These are phyloP conservation scores for Megalopta genalis DNA, from an alignment of 1,140 invertebrate genomes.

Conservation along the genomic window DNA sequence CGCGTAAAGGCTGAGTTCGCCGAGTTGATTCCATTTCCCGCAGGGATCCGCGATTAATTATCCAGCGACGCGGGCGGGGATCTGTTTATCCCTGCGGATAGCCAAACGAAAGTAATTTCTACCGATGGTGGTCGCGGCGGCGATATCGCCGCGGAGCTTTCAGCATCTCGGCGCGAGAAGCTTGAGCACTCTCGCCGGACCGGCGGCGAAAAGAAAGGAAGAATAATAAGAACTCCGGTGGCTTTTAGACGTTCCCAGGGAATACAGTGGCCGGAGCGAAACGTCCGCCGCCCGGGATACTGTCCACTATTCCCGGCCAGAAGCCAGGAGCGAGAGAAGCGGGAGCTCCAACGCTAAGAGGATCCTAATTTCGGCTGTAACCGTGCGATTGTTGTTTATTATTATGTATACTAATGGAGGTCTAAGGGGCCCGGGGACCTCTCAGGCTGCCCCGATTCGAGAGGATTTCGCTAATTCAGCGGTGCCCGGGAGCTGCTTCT, in stretches of 20 bases:
- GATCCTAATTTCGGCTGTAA: conserved; percentile 37
- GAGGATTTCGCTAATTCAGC: conserved; percentile 57
- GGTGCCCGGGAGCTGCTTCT: conserved; percentile 11
- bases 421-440: conserved; percentile 35
- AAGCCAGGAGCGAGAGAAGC: no score
- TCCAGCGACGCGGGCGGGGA: no score
- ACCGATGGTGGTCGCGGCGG: not conserved
- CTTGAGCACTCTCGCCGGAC: not conserved
- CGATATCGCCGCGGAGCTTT: conserved; percentile 17
- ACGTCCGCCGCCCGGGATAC: not conserved
- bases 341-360: conserved; percentile 3
- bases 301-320: not conserved
- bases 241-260: conserved; percentile 46
- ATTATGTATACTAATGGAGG: conserved; percentile 55
- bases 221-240: conserved; percentile 34
- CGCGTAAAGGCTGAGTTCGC: no score
- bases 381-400: conserved; percentile 54
- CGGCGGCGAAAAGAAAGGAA: not conserved
- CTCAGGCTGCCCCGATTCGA: conserved; percentile 46
- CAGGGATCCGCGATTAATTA: no score
- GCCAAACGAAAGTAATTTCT: not conserved
- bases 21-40: no score
- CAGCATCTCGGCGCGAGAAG: not conserved
- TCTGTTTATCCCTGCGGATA: no score
- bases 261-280: conserved; percentile 1